These are phyloP conservation scores for Hypanus sabinus DNA, from an alignment of 2,113 vertebrate genomes.

Conservation along the genomic window DNA sequence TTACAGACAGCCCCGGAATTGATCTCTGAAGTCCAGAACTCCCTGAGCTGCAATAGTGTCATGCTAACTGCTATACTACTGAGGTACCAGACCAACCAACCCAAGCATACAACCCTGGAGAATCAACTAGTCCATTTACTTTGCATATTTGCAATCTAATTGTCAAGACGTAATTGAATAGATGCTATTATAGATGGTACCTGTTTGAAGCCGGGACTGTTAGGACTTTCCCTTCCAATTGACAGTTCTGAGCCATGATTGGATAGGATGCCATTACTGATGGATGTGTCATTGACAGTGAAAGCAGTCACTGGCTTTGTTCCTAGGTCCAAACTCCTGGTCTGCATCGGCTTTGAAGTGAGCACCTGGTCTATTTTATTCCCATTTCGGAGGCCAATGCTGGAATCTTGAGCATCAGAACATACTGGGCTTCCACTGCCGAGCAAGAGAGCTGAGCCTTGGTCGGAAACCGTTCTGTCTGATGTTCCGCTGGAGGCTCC, in stretches of 20 bases:
- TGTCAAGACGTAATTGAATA: not conserved
- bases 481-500: not conserved
- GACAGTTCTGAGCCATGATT: not conserved
- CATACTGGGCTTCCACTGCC: not conserved
- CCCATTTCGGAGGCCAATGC: not conserved
- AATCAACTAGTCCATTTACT: not conserved
- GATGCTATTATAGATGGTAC: not conserved
- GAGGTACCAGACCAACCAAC: not conserved
- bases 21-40: too few species aligned
- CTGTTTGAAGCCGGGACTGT: not conserved
- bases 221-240: not conserved
- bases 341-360: not conserved
- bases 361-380: not conserved
- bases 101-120: not conserved
- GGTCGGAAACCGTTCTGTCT: not conserved
- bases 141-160: not conserved
- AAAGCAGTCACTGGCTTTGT: not conserved
- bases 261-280: not conserved
- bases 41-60: too few species aligned
- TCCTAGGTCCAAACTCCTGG: not conserved
- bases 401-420: not conserved
- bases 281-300: not conserved
- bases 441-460: not conserved
- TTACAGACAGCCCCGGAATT: too few species aligned
- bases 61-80: too few species aligned